Conservation (phyloP, 2,113 vertebrate genomes). For the Cariama cristata region DNA sequence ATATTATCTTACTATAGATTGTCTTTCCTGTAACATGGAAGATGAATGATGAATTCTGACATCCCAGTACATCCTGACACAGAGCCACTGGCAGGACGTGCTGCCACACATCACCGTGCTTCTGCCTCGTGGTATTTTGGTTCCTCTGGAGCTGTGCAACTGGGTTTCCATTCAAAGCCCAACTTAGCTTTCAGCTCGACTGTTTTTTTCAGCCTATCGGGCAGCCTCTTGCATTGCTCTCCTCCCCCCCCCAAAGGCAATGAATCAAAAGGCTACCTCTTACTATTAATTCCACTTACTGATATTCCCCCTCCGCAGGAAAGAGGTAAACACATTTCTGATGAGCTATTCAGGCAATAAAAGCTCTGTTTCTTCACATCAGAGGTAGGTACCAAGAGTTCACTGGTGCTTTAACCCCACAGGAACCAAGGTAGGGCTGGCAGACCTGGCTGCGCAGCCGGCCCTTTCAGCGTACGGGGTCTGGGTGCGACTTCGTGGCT, state of each 20-base stretch:
- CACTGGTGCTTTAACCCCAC: neutral
- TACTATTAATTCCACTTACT: neutral
- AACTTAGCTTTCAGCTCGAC: neutral
- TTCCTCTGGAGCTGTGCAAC: neutral
- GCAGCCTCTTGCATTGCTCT: neutral
- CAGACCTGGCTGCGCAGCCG: neutral
- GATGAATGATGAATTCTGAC: neutral
- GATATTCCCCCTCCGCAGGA: neutral
- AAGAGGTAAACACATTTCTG: neutral
- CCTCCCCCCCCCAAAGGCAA: neutral
- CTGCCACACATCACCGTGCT: neutral
- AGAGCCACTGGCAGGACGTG: neutral
- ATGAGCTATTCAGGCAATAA: neutral
- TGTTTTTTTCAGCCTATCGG: neutral
- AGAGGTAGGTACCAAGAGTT: neutral
- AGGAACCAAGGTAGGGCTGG: accelerated
- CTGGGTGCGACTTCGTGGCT: neutral
- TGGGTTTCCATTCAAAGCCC: neutral
- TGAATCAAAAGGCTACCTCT: neutral
- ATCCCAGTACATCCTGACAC: neutral
- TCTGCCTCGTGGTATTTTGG: neutral
- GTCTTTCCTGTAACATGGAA: neutral
- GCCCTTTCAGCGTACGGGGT: accelerated
- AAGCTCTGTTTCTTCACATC: neutral
- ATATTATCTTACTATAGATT: neutral